Evolutionary conservation across 2,113 vertebrate genomes (phyloP), one percentile per base, ranked within the genome.

Genomic region (Myrmecobius fasciatus): DNA sequence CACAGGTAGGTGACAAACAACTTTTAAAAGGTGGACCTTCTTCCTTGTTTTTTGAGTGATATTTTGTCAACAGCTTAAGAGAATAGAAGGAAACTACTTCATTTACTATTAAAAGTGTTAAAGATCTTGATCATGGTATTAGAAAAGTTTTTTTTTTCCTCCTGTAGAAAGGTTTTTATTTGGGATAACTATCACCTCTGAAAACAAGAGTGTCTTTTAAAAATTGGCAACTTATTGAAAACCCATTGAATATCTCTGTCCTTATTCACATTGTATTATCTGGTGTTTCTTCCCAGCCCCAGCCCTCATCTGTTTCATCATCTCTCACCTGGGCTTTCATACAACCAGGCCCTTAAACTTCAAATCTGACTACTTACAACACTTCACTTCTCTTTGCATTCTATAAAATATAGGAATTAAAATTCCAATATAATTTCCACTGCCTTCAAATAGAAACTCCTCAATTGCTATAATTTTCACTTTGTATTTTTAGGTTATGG

Each of bases 91-190:
- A 0, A 0, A 43, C 10, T 8, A 6, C 25, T 31, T 24, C 48
- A 48, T 89, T 51, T 90, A 11, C 46, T 51, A 10, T 3, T 46
- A 6, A 1, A 0, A 5, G 0, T 0, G 9, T 10, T 88, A 54
- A 53, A 3, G 53, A 36, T 48, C 0, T 9, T 2, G 67, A 47
- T 25, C 0, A 0, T 46, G n/a, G 14, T 43, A 43, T 53, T 3
- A 46, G 43, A 53, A 56, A 93, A 43, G 51, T 60, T 90, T 53
- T 43, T 22, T 89, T 20, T 51, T 24, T 89, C 28, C 95, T 96
- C 95, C 93, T 97, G 95, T 92, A 91, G 90, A 53, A 95, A 93
- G 31, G 31, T 36, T 75, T 75, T 20, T 36, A 14, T 75, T 75
- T 2, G 2, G 14, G 14, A 22, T 5, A 53, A 47, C 8, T 54